Percentiles rank a stretch among this genome's conserved stretches.
Evolutionary conservation across 2,113 vertebrate species (phyloP).

Genomic region (Lepus europaeus): DNA sequence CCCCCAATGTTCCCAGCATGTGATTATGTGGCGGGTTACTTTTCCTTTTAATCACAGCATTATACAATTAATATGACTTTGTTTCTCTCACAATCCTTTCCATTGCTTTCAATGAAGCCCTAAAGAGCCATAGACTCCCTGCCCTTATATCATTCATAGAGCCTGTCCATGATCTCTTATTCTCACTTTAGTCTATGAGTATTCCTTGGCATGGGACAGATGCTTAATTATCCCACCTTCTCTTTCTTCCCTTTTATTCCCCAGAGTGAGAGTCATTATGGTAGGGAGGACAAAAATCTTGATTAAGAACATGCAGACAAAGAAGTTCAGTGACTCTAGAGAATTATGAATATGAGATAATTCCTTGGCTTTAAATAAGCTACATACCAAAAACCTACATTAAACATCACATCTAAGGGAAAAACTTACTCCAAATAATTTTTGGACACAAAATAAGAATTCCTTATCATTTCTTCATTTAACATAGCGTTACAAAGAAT

Average conservation of each 20-base stretch:
- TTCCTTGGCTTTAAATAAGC: conserved; percentile 14
- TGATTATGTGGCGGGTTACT: conserved; percentile 65
- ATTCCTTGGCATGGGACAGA: background rate
- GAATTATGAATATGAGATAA: background rate
- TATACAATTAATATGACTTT: background rate
- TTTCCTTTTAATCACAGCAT: conserved; percentile 6
- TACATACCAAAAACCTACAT: background rate
- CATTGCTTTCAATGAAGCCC: background rate
- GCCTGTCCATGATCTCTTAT: background rate
- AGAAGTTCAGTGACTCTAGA: background rate
- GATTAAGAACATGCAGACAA: background rate
- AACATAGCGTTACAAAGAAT: background rate
- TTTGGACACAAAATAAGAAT: background rate
- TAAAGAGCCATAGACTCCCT: background rate
- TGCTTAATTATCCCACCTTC: background rate
- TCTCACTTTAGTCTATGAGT: background rate
- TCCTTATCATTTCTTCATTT: background rate
- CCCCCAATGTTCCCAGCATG: conserved; percentile 81
- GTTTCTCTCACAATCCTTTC: background rate
- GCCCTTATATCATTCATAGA: background rate
- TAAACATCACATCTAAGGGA: background rate
- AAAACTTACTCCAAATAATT: conserved; percentile 6
- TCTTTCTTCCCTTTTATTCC: background rate
- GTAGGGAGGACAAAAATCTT: background rate
- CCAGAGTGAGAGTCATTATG: background rate